Percentiles rank a stretch among this genome's conserved stretches.
Evolutionary conservation across 2,888 invertebrate species (phyloP).

Genomic region (Leistus spinibarbis): DNA sequence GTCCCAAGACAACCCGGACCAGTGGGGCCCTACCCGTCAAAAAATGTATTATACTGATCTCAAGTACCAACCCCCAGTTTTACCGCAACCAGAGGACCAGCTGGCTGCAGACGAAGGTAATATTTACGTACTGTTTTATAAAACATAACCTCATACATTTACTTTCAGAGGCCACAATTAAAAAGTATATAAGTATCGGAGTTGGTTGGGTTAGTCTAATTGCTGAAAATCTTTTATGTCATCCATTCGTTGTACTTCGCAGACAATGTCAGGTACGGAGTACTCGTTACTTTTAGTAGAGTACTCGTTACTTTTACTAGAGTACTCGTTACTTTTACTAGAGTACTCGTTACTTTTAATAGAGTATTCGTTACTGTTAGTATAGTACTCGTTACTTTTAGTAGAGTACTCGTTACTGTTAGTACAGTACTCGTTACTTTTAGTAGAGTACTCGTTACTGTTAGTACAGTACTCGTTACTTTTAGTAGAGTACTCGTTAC

Average conservation of each 20-base stretch:
- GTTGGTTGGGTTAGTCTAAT: slow-evolving; percentile 84
- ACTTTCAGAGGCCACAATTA: slow-evolving; percentile 63
- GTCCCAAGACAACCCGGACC: slow-evolving; percentile 30
- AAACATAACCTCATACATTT: slow-evolving; percentile 30
- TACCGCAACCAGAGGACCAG: slow-evolving; percentile 33
- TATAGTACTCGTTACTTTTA: too few relatives aligned
- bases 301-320: too few relatives aligned
- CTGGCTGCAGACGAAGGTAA: slow-evolving; percentile 39
- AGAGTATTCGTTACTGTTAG: too few relatives aligned
- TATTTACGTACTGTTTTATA: slow-evolving; percentile 11
- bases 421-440: too few relatives aligned
- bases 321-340: too few relatives aligned
- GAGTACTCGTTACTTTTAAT: too few relatives aligned
- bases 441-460: too few relatives aligned
- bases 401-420: too few relatives aligned
- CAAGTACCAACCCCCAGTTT: slow-evolving; percentile 23
- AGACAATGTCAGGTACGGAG: slow-evolving; percentile 86
- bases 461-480: too few relatives aligned
- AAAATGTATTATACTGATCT: slow-evolving; percentile 26
- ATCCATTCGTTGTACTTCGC: slow-evolving; percentile 91
- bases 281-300: not conserved
- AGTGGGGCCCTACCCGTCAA: slow-evolving; percentile 33
- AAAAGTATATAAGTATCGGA: slow-evolving; percentile 77
- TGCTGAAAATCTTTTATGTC: slow-evolving; percentile 88
- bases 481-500: too few relatives aligned